phyloP scores from a whole-genome alignment of 1,140 invertebrate species.

The Heliothis virescens region DNA sequence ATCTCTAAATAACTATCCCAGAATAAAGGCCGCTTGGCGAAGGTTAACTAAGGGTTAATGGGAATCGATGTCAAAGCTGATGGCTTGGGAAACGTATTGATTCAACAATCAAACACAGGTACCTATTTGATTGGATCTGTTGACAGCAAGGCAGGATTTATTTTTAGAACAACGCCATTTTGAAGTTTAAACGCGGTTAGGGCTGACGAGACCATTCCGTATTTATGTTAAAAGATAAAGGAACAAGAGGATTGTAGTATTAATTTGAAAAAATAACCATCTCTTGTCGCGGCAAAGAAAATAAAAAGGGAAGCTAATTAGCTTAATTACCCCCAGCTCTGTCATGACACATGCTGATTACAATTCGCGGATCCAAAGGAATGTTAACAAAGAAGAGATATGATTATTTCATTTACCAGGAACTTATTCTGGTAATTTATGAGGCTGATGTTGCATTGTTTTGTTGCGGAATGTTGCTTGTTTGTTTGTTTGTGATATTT shows the following conservation, averaged over 20 bases:
- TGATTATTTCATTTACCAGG: constrained; percentile 29
- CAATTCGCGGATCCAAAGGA: constrained; percentile 38
- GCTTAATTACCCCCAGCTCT: constrained; percentile 41
- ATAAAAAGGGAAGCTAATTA: constrained; percentile 43
- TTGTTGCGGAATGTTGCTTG: background rate
- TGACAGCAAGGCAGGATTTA: background rate
- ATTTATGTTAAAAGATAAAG: background rate
- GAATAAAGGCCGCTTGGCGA: background rate
- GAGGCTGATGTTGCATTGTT: constrained; percentile 28
- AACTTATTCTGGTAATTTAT: constrained; percentile 40
- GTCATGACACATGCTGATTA: constrained; percentile 47
- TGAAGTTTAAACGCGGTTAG: background rate
- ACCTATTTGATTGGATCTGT: too few species aligned
- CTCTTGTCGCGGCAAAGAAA: background rate
- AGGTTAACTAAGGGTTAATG: constrained; percentile 6
- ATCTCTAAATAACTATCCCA: background rate
- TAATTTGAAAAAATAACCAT: background rate
- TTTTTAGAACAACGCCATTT: background rate
- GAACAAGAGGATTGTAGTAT: background rate
- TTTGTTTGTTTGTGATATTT: constrained; percentile 45
- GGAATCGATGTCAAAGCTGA: background rate
- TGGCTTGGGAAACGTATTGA: background rate
- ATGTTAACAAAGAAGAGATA: constrained; percentile 35
- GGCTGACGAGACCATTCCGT: background rate
- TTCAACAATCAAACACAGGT: too few species aligned